These are phyloP conservation scores for Brotula barbata DNA, from an alignment of 2,797 vertebrate species.

Conservation along the genomic window DNA sequence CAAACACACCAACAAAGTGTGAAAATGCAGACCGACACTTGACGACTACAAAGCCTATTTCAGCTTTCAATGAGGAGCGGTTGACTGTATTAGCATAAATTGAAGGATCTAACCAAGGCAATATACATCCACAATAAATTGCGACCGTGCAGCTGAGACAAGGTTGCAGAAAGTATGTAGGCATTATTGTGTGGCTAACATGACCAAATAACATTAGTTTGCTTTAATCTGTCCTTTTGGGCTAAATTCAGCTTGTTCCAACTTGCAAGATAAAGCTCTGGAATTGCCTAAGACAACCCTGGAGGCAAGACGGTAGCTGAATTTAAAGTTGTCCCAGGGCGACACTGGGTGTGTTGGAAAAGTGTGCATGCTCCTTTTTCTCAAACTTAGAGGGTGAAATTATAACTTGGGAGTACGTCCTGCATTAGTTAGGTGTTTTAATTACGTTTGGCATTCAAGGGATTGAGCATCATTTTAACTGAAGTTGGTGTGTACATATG, in stretches of 20 bases:
- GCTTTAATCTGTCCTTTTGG: conserved; percentile 70
- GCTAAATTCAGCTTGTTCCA: conserved; percentile 71
- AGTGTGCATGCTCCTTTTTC: conserved; percentile 51
- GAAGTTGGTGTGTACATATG: conserved; percentile 2
- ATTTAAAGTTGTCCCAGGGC: conserved; percentile 59
- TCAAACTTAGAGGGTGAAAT: conserved; percentile 53
- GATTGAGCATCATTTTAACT: conserved; percentile 20
- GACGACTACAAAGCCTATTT: conserved; percentile 13
- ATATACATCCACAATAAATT: conserved; percentile 28
- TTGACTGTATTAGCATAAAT: conserved; percentile 19
- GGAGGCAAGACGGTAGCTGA: conserved; percentile 61
- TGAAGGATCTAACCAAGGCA: conserved; percentile 30
- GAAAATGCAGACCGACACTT: conserved; percentile 7
- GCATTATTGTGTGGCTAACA: conserved; percentile 55
- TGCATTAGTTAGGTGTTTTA: conserved; percentile 23
- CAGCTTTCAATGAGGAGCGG: conserved; percentile 6
- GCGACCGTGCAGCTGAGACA: conserved; percentile 32
- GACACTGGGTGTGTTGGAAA: conserved; percentile 41
- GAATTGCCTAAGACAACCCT: conserved; percentile 65
- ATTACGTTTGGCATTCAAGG: conserved; percentile 23
- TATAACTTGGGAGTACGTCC: conserved; percentile 61
- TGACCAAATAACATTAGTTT: conserved; percentile 72
- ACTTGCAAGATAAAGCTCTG: conserved; percentile 61
- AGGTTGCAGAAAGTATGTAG: conserved; percentile 50
- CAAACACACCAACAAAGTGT: conserved; percentile 6